Percentiles rank a stretch among this genome's conserved stretches.
These are phyloP conservation scores for Scaptomyza graminum DNA, from an alignment of 1,140 invertebrate genomes.

Conservation along the genomic window DNA sequence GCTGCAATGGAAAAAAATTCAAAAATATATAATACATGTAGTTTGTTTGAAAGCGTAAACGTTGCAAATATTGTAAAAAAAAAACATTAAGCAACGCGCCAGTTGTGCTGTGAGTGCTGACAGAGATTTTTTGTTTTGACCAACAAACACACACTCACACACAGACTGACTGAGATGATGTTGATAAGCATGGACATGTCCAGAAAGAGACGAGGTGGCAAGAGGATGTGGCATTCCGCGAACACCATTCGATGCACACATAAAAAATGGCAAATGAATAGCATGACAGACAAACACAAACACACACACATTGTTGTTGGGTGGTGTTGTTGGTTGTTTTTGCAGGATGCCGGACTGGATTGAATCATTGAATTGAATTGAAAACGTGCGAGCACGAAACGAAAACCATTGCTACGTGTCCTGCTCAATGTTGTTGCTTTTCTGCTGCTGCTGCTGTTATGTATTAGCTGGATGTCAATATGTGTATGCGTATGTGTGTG, in stretches of 20 bases:
- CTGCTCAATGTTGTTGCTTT: constrained; percentile 24
- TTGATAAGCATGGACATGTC: constrained; percentile 33
- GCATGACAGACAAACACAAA: constrained; percentile 33
- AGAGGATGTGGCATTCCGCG: constrained; percentile 33
- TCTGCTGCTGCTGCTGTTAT: constrained; percentile 45
- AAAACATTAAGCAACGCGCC: constrained; percentile 22
- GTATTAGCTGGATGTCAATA: constrained; percentile 76
- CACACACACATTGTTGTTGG: constrained; percentile 9
- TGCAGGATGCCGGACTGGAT: constrained; percentile 57
- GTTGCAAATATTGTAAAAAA: constrained; percentile 16
- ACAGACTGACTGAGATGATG: constrained; percentile 13
- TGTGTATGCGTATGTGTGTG: constrained; percentile 30
- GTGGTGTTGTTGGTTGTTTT: constrained; percentile 41
- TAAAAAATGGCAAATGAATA: constrained; percentile 61
- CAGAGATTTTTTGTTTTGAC: constrained; percentile 20
- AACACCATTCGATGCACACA: constrained; percentile 12
- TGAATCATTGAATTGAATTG: constrained; percentile 82
- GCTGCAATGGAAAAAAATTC: not conserved
- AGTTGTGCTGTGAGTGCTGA: constrained; percentile 30
- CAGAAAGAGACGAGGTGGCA: constrained; percentile 4
- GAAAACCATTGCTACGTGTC: constrained; percentile 49
- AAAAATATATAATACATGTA: not conserved
- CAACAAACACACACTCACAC: not conserved
- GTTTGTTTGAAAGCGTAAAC: no score
- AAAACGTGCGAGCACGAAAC: constrained; percentile 76